A percentile compares a stretch with the other conserved stretches of the same genome.
phyloP scores from a whole-genome alignment of 1,140 invertebrate species.

The Eciton burchellii region DNA sequence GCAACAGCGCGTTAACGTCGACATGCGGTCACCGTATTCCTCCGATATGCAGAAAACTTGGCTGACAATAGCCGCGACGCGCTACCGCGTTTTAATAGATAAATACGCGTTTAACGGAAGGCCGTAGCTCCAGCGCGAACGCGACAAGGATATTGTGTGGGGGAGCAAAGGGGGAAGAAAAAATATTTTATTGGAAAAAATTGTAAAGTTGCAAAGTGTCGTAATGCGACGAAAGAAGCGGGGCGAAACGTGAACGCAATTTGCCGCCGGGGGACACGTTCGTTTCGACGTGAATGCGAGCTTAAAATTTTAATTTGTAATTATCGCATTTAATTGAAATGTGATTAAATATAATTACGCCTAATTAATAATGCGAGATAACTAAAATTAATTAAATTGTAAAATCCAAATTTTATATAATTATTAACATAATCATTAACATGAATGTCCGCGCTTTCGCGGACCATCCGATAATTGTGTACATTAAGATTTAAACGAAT shows the following conservation, averaged over 20 bases:
- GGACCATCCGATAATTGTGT: too few relatives aligned
- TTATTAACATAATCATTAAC: conserved; percentile 9
- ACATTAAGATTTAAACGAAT: too few relatives aligned
- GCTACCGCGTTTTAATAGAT: conserved; percentile 14
- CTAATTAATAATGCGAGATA: conserved; percentile 15
- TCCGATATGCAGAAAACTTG: conserved; percentile 4
- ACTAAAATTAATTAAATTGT: conserved; percentile 35
- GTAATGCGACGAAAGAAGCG: neutral
- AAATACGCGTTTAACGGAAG: conserved; percentile 5
- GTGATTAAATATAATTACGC: conserved; percentile 31
- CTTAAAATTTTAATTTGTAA: conserved; percentile 11
- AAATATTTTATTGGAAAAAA: too few relatives aligned
- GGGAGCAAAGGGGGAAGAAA: too few relatives aligned
- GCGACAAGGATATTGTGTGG: too few relatives aligned
- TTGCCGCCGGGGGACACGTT: neutral
- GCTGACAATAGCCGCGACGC: neutral
- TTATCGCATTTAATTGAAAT: conserved; percentile 30
- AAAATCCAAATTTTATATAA: conserved; percentile 11
- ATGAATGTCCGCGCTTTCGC: too few relatives aligned
- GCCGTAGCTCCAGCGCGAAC: neutral
- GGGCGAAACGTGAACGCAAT: too few relatives aligned
- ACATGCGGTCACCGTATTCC: neutral
- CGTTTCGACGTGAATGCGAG: conserved; percentile 4
- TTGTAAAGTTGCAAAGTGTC: neutral
- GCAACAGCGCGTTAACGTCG: neutral